phyloP scores from a whole-genome alignment of 2,888 invertebrate species.

The Galeruca laticollis region DNA sequence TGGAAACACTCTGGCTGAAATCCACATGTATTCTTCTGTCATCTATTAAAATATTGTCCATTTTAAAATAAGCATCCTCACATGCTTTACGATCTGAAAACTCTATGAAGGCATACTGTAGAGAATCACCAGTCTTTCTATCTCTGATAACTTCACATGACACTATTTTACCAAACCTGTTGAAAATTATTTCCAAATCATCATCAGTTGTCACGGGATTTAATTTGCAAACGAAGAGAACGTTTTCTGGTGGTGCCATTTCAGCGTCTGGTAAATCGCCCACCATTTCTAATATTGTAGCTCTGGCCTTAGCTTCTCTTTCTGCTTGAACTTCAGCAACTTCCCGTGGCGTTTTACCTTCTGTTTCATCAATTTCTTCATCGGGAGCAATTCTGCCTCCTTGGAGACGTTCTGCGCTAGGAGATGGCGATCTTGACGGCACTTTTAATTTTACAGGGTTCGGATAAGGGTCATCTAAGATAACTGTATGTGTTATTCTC shows the following conservation, averaged over 20 bases:
- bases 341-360: slow-evolving; percentile 85
- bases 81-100: slow-evolving; percentile 93
- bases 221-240: slow-evolving; percentile 98
- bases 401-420: slow-evolving; percentile 82
- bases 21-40: slow-evolving; percentile 99
- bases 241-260: slow-evolving; percentile 98
- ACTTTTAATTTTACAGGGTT: slow-evolving; percentile 83
- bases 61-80: slow-evolving; percentile 98
- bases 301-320: slow-evolving; percentile 95
- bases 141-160: slow-evolving; percentile 97
- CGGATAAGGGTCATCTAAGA: slow-evolving; percentile 95
- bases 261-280: slow-evolving; percentile 98
- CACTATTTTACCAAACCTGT: slow-evolving; percentile 93
- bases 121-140: slow-evolving; percentile 89
- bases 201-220: slow-evolving; percentile 98
- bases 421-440: slow-evolving; percentile 91
- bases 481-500: slow-evolving; percentile 94
- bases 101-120: slow-evolving; percentile 99
- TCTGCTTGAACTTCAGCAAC: slow-evolving; percentile 88
- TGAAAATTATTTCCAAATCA: slow-evolving; percentile 97
- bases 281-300: slow-evolving; percentile 97
- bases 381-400: slow-evolving; percentile 91
- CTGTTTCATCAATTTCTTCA: slow-evolving; percentile 91
- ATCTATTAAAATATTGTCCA: slow-evolving; percentile 99
- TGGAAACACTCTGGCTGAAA: slow-evolving; percentile 98